Conservation (phyloP, 2,888 invertebrate species). For the Microplitis deprimator region DNA sequence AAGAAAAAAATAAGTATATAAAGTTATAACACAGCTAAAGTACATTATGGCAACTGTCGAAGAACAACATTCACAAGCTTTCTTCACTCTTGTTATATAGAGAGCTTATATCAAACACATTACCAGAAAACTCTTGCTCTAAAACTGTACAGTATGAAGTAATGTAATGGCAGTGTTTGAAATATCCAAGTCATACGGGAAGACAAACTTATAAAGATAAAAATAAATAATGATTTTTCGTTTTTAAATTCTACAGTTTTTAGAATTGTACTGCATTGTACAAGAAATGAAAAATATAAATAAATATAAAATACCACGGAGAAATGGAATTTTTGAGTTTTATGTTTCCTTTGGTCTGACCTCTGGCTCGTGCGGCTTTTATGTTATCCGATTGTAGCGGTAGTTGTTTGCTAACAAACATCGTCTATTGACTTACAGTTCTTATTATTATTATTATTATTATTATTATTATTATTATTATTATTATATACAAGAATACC, state of each 20-base stretch:
- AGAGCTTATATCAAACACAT: neutral
- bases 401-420: neutral
- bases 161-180: neutral
- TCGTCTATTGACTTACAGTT: neutral
- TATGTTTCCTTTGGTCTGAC: neutral
- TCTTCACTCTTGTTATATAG: neutral
- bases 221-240: neutral
- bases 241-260: neutral
- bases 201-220: neutral
- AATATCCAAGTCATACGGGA: neutral
- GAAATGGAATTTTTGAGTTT: neutral
- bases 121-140: neutral
- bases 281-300: neutral
- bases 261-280: neutral
- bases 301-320: neutral
- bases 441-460: neutral
- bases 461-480: neutral
- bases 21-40: neutral
- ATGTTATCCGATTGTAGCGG: neutral
- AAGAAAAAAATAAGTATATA: neutral
- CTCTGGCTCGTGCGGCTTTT: neutral
- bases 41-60: neutral
- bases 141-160: neutral
- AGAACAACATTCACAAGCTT: neutral
- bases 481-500: neutral